phyloP scores from a whole-genome alignment of 2,113 vertebrate genomes.

The Colaptes auratus region DNA sequence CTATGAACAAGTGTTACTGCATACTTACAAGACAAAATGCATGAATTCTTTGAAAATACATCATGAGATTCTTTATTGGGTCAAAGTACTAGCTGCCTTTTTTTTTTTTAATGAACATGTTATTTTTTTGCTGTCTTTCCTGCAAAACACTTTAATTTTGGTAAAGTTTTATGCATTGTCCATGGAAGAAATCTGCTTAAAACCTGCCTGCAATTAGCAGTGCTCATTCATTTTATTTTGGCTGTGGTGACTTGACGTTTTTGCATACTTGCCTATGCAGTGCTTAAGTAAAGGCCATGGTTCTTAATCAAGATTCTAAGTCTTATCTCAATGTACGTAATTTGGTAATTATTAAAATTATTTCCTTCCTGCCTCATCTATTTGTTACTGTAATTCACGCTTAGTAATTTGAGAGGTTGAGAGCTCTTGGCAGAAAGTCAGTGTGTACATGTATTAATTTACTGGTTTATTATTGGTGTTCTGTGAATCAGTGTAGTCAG shows the following conservation, averaged over 20 bases:
- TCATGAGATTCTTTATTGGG: not conserved
- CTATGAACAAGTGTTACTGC: not conserved
- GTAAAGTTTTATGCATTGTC: not conserved
- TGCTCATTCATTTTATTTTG: not conserved
- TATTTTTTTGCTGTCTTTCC: not conserved
- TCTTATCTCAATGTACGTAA: not conserved
- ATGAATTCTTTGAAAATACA: not conserved
- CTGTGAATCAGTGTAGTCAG: not conserved
- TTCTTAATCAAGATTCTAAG: slow-evolving; percentile 31
- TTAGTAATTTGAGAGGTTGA: slow-evolving; percentile 10
- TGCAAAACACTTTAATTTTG: not conserved
- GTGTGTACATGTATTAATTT: slow-evolving; percentile 27
- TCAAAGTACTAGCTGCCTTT: not conserved
- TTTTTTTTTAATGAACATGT: not conserved
- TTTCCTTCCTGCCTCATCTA: slow-evolving; percentile 45
- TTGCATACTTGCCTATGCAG: not conserved
- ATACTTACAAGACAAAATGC: slow-evolving; percentile 1
- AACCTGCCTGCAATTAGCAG: not conserved
- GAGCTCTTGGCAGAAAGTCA: slow-evolving; percentile 17
- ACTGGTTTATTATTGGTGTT: not conserved
- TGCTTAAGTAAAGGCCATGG: not conserved
- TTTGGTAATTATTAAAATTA: slow-evolving; percentile 25
- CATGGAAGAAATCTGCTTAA: not conserved
- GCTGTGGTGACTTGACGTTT: not conserved
- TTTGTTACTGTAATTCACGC: slow-evolving; percentile 26